Base-by-base conservation (phyloP, 1,140 invertebrate species). In the Cyrtorhinus lividipennis region DNA sequence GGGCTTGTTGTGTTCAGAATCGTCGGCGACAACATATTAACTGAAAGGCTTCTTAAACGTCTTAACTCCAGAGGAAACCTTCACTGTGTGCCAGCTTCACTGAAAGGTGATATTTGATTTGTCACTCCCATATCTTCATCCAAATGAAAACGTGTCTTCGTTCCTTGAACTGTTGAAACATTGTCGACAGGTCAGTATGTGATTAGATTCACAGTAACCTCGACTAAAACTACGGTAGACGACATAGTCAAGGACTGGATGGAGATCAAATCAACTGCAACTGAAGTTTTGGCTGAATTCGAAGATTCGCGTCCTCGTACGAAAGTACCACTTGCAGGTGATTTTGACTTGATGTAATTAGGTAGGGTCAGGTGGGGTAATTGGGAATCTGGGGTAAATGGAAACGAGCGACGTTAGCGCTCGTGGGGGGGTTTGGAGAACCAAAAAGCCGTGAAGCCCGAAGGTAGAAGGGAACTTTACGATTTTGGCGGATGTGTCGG, bases 1-100 rank as follows among this genome's bases (percentile, higher is more conserved):
- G 92, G 92, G 8, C 81, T 98, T 72, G 93, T 98, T 0, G 93
- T 92, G 0, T 98, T 99, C 71, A 83, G 93, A 57, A 76, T 97
- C 1, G 85, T 82, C 8, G 88, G 88, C 1, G 86, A 87, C 18
- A 91, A 92, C 66, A 85, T 90, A 56, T 77, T 90, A 24, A 86
- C 87, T 0, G 95, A 95, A 73, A 85, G 79, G 23, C 76, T 98
- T 0, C 73, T 95, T 20, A 92, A 95, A 72, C 79, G 82, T 20
- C 78, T 98, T 48, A 98, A 98, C 69, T 83, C 84, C 1, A 82
- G 88, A 5, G 81, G 89, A 69, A 81, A 81, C 64, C 86, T 98
- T 1, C 94, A 98, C 73, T 87, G 95, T 56, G 92, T 97, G 0
- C 93, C 95, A 0, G 91, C 94, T 0, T 87, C 87, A 60, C 79